Evolutionary conservation across 1,140 invertebrate genomes (phyloP).

Genomic region (Listronotus oregonensis): DNA sequence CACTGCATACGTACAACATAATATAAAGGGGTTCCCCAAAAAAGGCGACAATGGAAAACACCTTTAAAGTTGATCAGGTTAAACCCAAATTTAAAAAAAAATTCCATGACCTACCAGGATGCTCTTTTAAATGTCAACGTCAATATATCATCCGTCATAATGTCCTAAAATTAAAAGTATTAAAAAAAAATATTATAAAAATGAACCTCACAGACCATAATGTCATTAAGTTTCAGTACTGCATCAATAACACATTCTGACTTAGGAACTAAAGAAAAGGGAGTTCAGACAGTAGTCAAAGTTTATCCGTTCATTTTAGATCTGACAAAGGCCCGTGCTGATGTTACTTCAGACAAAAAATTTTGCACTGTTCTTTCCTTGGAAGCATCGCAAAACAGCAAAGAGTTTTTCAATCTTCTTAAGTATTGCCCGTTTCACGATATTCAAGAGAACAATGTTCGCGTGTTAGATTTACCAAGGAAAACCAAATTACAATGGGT

Average conservation of each 20-base stretch:
- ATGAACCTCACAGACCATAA: slow-evolving; percentile 8
- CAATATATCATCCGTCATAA: too few species aligned
- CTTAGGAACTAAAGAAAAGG: slow-evolving; percentile 16
- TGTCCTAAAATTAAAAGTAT: slow-evolving; percentile 3
- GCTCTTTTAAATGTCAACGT: too few species aligned
- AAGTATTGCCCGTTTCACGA: slow-evolving; percentile 38
- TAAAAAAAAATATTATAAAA: slow-evolving; percentile 1
- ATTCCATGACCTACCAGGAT: too few species aligned
- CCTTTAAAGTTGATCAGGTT: too few species aligned
- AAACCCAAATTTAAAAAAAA: too few species aligned
- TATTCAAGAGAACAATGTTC: slow-evolving; percentile 34
- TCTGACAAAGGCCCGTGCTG: slow-evolving; percentile 9
- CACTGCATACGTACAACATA: too few species aligned
- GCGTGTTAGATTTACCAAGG: slow-evolving; percentile 33
- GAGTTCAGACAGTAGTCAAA: slow-evolving; percentile 38
- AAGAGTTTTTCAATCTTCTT: slow-evolving; percentile 33
- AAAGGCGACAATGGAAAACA: too few species aligned
- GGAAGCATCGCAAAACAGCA: slow-evolving; percentile 30
- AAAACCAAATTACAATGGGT: slow-evolving; percentile 35
- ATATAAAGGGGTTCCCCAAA: too few species aligned
- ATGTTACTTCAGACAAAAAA: slow-evolving; percentile 31
- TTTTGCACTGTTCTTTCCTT: slow-evolving; percentile 35
- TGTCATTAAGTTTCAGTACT: slow-evolving; percentile 5
- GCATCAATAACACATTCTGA: not conserved
- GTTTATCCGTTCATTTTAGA: slow-evolving; percentile 37